Evolutionary conservation across 2,113 vertebrate genomes (phyloP).

Genomic region (Peromyscus californicus): DNA sequence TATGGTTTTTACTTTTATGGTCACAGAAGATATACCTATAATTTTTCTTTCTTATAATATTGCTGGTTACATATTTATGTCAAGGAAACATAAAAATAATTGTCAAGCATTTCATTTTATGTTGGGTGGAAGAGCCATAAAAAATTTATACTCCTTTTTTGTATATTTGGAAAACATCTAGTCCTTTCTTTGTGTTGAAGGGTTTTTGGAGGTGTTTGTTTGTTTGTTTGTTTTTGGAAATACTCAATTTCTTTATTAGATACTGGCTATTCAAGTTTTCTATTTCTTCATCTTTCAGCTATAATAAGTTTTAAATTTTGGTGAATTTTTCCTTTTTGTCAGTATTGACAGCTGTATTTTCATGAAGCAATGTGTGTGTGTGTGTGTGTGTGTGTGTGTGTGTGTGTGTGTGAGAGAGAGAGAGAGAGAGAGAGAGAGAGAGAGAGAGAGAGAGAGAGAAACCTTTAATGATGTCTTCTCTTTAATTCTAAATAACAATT

Average conservation of each 20-base stretch:
- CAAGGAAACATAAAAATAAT: background rate
- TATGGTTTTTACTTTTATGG: background rate
- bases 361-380: background rate
- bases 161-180: background rate
- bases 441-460: too few species aligned
- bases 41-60: constrained; percentile 16
- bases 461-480: background rate
- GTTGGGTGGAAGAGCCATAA: background rate
- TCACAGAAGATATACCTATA: background rate
- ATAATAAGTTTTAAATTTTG: background rate
- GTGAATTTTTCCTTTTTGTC: background rate
- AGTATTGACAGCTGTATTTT: background rate
- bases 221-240: background rate
- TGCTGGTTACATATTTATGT: background rate
- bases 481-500: background rate
- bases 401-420: too few species aligned
- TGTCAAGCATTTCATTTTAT: background rate
- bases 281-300: background rate
- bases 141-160: background rate
- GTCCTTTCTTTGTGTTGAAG: background rate
- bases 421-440: too few species aligned
- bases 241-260: background rate
- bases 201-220: background rate
- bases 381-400: background rate
- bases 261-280: background rate